Percentiles rank a stretch among this genome's conserved stretches.
Evolutionary conservation across 2,113 vertebrate species (phyloP).

Genomic region (Channa maculata): DNA sequence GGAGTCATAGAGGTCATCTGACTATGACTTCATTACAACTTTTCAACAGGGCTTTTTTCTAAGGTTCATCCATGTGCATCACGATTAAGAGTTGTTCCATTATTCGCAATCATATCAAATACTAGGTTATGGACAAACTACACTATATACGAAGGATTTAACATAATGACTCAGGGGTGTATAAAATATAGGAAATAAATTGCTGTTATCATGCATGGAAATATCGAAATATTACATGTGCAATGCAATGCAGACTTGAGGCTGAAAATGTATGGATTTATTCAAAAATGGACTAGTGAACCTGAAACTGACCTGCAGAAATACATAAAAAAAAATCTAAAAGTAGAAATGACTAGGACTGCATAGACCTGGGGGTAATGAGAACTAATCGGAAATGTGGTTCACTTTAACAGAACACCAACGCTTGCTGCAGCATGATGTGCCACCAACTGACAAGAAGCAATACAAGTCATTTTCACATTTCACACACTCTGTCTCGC

Average conservation of each 20-base stretch:
- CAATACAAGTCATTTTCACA: neutral
- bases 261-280: no score
- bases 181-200: neutral
- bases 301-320: neutral
- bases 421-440: neutral
- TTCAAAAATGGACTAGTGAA: no score
- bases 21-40: conserved; percentile 53
- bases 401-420: neutral
- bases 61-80: conserved; percentile 18
- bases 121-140: neutral
- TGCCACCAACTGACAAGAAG: neutral
- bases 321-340: neutral
- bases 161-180: neutral
- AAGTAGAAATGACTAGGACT: neutral
- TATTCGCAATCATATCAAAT: neutral
- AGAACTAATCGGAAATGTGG: neutral
- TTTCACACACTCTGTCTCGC: neutral
- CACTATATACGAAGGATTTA: conserved; percentile 3
- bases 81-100: neutral
- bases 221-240: no score
- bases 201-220: no score
- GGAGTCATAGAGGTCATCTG: conserved; percentile 52
- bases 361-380: neutral
- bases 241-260: no score
- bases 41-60: conserved; percentile 28